phyloP scores from a whole-genome alignment of 2,113 vertebrate species.

The Dicaeum eximium region DNA sequence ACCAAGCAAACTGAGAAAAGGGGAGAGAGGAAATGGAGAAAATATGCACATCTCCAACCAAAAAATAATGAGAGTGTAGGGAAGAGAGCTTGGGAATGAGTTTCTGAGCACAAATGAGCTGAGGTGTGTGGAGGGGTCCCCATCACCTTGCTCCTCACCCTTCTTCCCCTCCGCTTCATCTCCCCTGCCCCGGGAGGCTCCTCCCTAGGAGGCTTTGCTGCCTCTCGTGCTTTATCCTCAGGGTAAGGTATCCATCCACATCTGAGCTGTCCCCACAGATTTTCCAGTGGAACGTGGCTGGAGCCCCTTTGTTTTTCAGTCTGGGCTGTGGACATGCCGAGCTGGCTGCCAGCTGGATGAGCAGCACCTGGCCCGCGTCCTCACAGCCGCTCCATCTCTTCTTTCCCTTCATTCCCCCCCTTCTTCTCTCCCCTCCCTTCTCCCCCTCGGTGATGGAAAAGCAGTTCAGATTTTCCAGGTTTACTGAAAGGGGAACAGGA shows the following conservation, averaged over 20 bases:
- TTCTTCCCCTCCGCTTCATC: fast-evolving
- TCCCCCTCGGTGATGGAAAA: neutral
- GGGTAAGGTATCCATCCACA: neutral
- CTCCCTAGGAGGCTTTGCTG: neutral
- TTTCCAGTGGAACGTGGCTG: slow-evolving; percentile 59
- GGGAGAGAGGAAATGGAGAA: neutral
- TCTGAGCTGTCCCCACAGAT: slow-evolving; percentile 39
- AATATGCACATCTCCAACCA: neutral
- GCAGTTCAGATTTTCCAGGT: slow-evolving; percentile 57
- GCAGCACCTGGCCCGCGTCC: neutral
- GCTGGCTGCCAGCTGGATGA: slow-evolving; percentile 61
- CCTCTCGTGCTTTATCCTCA: neutral
- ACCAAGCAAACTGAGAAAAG: neutral
- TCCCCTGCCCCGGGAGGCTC: neutral
- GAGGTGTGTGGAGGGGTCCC: neutral
- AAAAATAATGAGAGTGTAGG: neutral
- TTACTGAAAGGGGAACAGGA: slow-evolving; percentile 27
- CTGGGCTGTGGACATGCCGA: slow-evolving; percentile 55
- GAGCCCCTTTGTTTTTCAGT: slow-evolving; percentile 58
- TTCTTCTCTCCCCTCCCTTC: neutral
- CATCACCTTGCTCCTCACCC: neutral
- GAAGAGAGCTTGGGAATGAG: neutral
- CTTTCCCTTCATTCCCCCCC: neutral
- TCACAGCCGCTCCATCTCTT: neutral
- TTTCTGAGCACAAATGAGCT: neutral